These are phyloP conservation scores for Palythoa grandiflora DNA, from an alignment of 92 coral and sea anemone species.

Conservation along the genomic window DNA sequence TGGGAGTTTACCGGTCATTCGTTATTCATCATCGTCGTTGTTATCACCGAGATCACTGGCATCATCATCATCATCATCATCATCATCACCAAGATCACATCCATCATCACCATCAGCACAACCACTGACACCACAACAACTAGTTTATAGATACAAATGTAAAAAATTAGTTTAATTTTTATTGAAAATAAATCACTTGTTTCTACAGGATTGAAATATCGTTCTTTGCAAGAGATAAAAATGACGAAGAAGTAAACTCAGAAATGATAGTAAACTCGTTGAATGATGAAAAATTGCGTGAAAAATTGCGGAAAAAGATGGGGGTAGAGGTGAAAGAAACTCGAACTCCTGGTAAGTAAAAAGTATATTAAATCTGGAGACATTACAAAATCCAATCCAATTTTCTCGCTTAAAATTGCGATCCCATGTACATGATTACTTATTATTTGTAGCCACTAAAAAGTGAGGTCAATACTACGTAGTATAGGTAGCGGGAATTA, in stretches of 20 bases:
- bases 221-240: constrained; percentile 35
- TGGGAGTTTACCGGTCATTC: no score
- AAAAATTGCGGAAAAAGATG: not conserved
- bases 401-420: no score
- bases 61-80: no score
- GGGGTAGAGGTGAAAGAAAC: constrained; percentile 5
- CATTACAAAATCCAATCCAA: not conserved
- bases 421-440: no score
- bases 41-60: no score
- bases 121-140: not conserved
- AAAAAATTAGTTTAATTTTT: not conserved
- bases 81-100: not conserved
- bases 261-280: not conserved
- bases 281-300: not conserved
- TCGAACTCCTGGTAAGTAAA: not conserved
- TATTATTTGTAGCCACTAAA: no score
- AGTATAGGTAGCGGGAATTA: no score
- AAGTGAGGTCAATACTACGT: no score
- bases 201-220: constrained; percentile 12
- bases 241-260: not conserved
- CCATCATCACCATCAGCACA: not conserved
- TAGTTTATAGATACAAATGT: not conserved
- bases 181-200: no score
- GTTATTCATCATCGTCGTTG: no score
- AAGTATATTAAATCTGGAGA: not conserved